Evolutionary conservation across 2,797 vertebrate genomes (phyloP).

Genomic region (Rhabdomys pumilio): DNA sequence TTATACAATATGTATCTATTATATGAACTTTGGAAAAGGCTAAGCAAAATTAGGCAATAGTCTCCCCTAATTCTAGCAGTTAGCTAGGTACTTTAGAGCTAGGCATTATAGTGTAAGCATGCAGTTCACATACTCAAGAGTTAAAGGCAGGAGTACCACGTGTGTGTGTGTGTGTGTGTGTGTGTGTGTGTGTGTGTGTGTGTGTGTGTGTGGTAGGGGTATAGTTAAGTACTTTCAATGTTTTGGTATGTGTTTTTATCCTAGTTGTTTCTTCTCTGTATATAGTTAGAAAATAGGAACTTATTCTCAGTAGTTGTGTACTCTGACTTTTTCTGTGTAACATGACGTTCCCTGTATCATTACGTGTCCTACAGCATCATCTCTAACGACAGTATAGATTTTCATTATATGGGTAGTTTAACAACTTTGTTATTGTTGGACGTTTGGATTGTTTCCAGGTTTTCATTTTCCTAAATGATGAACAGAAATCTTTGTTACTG

Average conservation of each 20-base stretch:
- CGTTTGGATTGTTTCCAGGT: slow-evolving; percentile 74
- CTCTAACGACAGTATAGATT: slow-evolving; percentile 78
- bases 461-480: slow-evolving; percentile 76
- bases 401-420: slow-evolving; percentile 71
- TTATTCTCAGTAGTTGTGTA: slow-evolving; percentile 66
- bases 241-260: slow-evolving; percentile 49
- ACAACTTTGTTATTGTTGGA: slow-evolving; percentile 70
- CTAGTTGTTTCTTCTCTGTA: background rate
- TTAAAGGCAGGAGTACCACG: background rate
- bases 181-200: background rate
- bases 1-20: background rate
- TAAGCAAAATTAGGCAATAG: slow-evolving; percentile 59
- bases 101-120: background rate
- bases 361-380: slow-evolving; percentile 71
- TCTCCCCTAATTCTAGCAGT: slow-evolving; percentile 39
- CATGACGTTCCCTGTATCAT: slow-evolving; percentile 73
- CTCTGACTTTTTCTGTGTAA: slow-evolving; percentile 61
- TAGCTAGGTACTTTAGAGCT: slow-evolving; percentile 16
- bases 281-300: slow-evolving; percentile 61
- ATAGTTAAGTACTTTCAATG: slow-evolving; percentile 51
- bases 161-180: background rate
- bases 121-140: background rate
- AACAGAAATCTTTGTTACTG: slow-evolving; percentile 63
- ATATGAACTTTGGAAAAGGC: slow-evolving; percentile 60
- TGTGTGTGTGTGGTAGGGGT: background rate